These are phyloP conservation scores for Aptenodytes forsteri DNA, from an alignment of 2,113 vertebrate genomes.

Conservation along the genomic window DNA sequence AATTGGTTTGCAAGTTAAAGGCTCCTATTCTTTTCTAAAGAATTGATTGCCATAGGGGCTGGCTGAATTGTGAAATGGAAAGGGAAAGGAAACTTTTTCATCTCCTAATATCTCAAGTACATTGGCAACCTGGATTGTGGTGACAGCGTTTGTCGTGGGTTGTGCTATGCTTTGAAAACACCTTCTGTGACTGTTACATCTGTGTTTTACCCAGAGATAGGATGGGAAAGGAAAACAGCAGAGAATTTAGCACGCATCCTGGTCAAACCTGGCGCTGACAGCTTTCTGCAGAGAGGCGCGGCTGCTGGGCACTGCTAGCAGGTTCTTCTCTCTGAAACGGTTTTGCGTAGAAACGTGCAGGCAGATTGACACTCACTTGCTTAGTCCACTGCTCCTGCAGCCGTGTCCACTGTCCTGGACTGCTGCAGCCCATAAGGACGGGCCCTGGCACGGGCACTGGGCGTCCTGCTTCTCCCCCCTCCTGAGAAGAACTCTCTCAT, in stretches of 20 bases:
- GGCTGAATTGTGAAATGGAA: neutral
- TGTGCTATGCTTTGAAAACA: neutral
- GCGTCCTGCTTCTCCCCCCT: neutral
- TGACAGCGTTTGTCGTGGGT: accelerated
- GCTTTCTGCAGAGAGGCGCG: neutral
- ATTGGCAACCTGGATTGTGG: neutral
- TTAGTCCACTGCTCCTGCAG: neutral
- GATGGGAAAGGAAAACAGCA: accelerated
- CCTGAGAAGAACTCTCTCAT: neutral
- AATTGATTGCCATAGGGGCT: neutral
- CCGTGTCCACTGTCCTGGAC: accelerated
- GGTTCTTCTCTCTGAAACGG: accelerated
- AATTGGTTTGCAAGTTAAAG: neutral
- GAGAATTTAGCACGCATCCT: accelerated
- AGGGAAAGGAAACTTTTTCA: neutral
- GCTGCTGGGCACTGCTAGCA: neutral
- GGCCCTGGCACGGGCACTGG: accelerated
- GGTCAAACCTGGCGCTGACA: accelerated
- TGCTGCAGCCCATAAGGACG: neutral
- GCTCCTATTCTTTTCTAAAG: neutral
- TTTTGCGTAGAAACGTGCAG: accelerated
- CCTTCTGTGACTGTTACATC: accelerated
- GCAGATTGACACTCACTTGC: accelerated
- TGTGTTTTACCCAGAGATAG: accelerated
- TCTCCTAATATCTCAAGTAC: neutral